These are phyloP conservation scores for Choloepus didactylus DNA, from an alignment of 2,797 vertebrate species.

Conservation along the genomic window DNA sequence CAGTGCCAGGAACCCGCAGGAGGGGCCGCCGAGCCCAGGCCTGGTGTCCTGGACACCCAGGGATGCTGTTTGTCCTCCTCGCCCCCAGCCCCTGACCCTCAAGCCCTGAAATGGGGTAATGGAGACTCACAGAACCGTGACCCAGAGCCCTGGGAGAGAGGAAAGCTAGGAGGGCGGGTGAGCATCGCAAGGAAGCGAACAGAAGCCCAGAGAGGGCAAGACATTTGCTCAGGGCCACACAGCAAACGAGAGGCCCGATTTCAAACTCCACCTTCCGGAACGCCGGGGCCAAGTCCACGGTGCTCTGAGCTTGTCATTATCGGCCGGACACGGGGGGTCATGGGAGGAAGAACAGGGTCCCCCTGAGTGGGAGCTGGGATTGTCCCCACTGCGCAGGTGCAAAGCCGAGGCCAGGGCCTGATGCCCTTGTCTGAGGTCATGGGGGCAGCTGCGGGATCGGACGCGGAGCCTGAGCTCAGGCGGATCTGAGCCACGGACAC, in stretches of 20 bases:
- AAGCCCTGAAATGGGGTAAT: background rate
- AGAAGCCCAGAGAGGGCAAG: background rate
- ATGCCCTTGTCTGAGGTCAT: background rate
- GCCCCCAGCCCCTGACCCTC: background rate
- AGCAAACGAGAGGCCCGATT: background rate
- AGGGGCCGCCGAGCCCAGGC: background rate
- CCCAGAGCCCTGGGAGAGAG: background rate
- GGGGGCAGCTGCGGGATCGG: background rate
- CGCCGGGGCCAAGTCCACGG: fast-evolving
- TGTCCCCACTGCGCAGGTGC: background rate
- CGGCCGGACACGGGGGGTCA: background rate
- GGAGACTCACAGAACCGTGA: background rate
- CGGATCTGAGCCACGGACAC: background rate
- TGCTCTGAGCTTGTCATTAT: background rate
- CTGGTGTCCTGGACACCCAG: background rate
- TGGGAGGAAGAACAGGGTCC: too few species aligned
- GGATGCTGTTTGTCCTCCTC: background rate
- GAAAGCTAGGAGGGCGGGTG: background rate
- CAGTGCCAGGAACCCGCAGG: background rate
- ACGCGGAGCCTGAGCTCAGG: background rate
- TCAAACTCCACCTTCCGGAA: background rate
- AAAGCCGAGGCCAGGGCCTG: background rate
- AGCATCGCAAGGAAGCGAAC: background rate
- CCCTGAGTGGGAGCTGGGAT: background rate
- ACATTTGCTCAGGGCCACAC: background rate